Conservation (phyloP, 2,797 vertebrate species). For the Meriones psammophilus region DNA sequence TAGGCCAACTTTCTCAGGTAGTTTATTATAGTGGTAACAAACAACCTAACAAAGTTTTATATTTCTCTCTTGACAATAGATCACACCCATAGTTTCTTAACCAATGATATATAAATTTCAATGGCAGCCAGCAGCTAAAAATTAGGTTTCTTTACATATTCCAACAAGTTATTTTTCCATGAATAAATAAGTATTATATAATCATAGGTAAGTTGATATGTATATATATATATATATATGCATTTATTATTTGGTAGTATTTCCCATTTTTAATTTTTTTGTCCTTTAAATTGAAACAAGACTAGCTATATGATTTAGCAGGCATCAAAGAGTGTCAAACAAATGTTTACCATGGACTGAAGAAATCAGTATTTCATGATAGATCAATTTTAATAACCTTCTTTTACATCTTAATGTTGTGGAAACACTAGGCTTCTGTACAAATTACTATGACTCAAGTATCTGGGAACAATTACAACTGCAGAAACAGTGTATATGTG, state of each 20-base stretch:
- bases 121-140: background rate
- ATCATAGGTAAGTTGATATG: background rate
- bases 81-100: background rate
- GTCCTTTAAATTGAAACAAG: background rate
- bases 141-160: constrained; percentile 33
- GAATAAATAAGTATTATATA: background rate
- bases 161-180: background rate
- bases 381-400: background rate
- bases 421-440: background rate
- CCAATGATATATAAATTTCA: background rate
- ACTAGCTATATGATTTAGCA: background rate
- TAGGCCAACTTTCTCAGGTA: background rate
- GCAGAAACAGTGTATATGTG: background rate
- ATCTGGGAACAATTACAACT: background rate
- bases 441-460: background rate
- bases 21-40: background rate
- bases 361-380: background rate
- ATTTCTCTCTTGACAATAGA: background rate
- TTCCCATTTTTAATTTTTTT: background rate
- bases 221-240: background rate
- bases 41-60: background rate
- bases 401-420: background rate
- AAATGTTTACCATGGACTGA: background rate
- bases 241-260: background rate
- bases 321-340: background rate